Conservation (phyloP, 1,140 invertebrate genomes). For the Centruroides vittatus region DNA sequence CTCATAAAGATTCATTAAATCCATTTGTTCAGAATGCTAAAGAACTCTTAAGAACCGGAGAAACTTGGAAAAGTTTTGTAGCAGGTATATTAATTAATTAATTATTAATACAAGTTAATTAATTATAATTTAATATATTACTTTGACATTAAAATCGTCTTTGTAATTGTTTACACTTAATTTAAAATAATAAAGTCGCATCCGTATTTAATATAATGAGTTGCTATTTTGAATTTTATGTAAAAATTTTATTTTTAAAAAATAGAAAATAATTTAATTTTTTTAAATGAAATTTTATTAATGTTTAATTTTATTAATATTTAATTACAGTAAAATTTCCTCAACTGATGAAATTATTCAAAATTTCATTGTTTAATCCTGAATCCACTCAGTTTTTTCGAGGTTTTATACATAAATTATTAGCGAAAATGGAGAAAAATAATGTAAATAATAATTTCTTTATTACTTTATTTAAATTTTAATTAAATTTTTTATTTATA, state of each 20-base stretch:
- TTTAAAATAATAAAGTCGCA: too few species aligned
- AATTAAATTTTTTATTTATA: too few species aligned
- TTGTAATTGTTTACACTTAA: too few species aligned
- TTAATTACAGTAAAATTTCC: constrained; percentile 3
- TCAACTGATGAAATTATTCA: constrained; percentile 5
- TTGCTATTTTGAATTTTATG: too few species aligned
- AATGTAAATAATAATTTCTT: not conserved
- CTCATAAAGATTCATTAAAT: constrained; percentile 29
- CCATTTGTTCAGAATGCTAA: constrained; percentile 24
- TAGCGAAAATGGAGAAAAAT: constrained; percentile 10
- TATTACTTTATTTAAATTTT: too few species aligned
- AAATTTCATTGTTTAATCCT: constrained; percentile 6
- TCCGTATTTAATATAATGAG: too few species aligned
- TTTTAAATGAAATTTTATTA: too few species aligned
- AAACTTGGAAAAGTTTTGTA: constrained; percentile 1
- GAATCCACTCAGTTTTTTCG: constrained; percentile 12
- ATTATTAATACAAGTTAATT: not conserved
- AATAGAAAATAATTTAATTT: too few species aligned
- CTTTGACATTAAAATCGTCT: too few species aligned
- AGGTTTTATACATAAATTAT: constrained; percentile 4
- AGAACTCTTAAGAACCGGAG: not conserved
- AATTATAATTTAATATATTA: too few species aligned
- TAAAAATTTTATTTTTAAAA: too few species aligned
- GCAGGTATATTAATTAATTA: not conserved
- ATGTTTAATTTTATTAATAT: too few species aligned